Base-by-base conservation (phyloP, 1,140 invertebrate genomes). In the Euglossa dilemma region DNA sequence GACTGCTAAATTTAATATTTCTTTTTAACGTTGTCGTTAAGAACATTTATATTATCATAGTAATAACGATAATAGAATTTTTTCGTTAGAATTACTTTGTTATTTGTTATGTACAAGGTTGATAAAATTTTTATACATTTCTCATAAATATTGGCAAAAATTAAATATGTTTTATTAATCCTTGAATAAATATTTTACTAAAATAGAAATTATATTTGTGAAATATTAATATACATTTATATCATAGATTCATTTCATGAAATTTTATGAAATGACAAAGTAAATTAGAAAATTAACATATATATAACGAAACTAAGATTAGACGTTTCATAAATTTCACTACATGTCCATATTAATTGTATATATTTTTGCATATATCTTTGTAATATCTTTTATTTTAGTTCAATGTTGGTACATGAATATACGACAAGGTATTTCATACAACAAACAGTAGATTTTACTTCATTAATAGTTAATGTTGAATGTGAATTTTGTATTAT, bases 401-500 rank as follows among this genome's bases (percentile, higher is more conserved):
- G 2, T 57, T 66, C 18, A 63, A 73, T 47, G 43, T 67, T 67
- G 28, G n/a, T 11, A 43, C 23, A 28, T 57, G 6, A 67, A 28
- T 73, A 67, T 61, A 36, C 16, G 50, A 14, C 16, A 57, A 47
- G 23, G 7, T 45, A 57, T 23, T 73, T 23, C 7, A 18, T n/a
- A 9, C 16, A 0, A 57, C 23, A 57, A 57, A 23, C 18, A 18
- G 18, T 43, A 66, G 43, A 28, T 28, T 14, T 28, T 50, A 70
- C 18, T 70, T 36, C 0, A 57, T 18, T 23, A 3, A 57, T 23
- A 57, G 43, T 20, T 59, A 71, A 59, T 59, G 12, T 71, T 50
- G 66, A 66, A 79, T 79, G 77, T 25, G 59, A n/a, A 57, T n/a
- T 64, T 80, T 63, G 18, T 74, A 63, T 72, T 64, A 64, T 67